A percentile compares a stretch with the other conserved stretches of the same genome.
phyloP scores from a whole-genome alignment of 2,888 invertebrate genomes.

The Drosophila sordidapex region DNA sequence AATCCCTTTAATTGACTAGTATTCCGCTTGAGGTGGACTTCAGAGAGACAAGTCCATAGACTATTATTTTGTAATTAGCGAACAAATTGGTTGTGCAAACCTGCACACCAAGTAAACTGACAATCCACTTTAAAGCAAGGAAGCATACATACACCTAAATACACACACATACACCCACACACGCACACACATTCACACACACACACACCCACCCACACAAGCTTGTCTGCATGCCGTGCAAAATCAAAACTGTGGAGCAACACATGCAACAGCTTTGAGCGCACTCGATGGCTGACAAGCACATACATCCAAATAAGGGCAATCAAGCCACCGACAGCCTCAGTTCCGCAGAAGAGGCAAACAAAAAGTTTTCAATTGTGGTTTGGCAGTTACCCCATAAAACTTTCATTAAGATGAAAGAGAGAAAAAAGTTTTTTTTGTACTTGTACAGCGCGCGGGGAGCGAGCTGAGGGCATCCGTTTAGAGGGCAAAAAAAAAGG shows the following conservation, averaged over 20 bases:
- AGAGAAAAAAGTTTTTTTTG: conserved; percentile 41
- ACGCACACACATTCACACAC: neutral
- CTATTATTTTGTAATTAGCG: conserved; percentile 41
- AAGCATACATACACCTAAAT: neutral
- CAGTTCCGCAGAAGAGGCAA: conserved; percentile 39
- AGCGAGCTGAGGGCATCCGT: conserved; percentile 19
- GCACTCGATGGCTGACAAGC: neutral
- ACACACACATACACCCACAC: neutral
- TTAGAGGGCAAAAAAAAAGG: conserved; percentile 20
- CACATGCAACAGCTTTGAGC: conserved; percentile 52
- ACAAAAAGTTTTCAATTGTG: conserved; percentile 68
- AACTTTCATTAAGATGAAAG: conserved; percentile 71
- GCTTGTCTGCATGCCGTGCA: conserved; percentile 4
- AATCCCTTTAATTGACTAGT: neutral
- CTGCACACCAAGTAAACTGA: conserved; percentile 19
- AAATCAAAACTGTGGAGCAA: conserved; percentile 26
- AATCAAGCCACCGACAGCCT: conserved; percentile 31
- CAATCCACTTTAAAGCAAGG: neutral
- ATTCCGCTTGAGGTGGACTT: neutral
- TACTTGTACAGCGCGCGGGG: conserved; percentile 5
- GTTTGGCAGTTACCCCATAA: conserved; percentile 60
- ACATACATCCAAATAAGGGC: neutral
- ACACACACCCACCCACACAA: neutral
- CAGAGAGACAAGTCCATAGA: neutral
- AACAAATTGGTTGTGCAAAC: conserved; percentile 37